These are phyloP conservation scores for Maccullochella peelii DNA, from an alignment of 2,113 vertebrate genomes.

Conservation along the genomic window DNA sequence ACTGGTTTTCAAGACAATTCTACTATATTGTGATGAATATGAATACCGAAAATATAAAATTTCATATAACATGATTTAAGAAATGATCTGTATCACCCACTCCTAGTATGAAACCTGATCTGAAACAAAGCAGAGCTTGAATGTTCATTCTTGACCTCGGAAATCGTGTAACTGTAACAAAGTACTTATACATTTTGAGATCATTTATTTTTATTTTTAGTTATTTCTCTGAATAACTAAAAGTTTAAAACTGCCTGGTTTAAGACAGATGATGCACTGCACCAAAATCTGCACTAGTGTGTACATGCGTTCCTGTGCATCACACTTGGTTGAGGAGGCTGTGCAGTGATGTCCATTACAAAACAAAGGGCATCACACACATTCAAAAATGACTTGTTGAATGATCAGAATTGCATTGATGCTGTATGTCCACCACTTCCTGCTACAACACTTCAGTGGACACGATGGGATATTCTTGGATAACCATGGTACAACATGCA, in stretches of 20 bases:
- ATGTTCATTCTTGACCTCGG: not conserved
- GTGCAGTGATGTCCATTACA: no score
- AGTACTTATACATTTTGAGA: no score
- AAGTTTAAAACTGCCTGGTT: no score
- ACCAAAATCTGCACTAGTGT: no score
- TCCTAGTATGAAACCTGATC: not conserved
- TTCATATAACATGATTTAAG: not conserved
- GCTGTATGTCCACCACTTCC: not conserved
- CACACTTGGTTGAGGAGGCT: no score
- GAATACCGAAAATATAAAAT: not conserved
- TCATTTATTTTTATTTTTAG: no score
- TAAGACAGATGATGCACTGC: no score
- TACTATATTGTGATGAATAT: not conserved
- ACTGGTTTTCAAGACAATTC: not conserved
- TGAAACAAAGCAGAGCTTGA: not conserved
- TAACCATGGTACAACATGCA: no score
- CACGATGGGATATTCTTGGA: not conserved
- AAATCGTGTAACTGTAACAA: no score
- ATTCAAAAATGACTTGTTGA: not conserved
- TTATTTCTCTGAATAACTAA: no score
- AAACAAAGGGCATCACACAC: no score
- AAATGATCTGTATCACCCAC: not conserved
- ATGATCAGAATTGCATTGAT: not conserved
- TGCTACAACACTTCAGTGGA: not conserved
- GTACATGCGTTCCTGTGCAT: no score